These are phyloP conservation scores for Eueides isabella DNA, from an alignment of 1,140 invertebrate species.

Conservation along the genomic window DNA sequence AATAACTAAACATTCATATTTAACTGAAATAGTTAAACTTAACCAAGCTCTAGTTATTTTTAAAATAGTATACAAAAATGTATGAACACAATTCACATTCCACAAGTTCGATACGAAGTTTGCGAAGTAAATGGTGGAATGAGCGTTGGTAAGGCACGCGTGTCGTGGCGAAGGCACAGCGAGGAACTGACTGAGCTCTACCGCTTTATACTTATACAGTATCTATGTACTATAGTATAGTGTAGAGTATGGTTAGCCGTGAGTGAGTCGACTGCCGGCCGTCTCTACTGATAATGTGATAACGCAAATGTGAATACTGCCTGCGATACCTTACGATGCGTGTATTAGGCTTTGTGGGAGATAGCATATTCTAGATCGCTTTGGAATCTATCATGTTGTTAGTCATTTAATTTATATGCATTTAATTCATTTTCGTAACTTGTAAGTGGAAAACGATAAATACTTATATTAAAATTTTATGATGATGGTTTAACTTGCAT, in stretches of 20 bases:
- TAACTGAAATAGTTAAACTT: neutral
- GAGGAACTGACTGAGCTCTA: slow-evolving; percentile 25
- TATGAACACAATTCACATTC: neutral
- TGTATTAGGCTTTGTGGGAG: neutral
- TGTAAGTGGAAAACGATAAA: too few relatives aligned
- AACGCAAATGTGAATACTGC: slow-evolving; percentile 29
- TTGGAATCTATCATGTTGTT: too few relatives aligned
- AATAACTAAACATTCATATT: neutral
- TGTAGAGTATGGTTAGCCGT: neutral
- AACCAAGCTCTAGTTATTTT: neutral
- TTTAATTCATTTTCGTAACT: too few relatives aligned
- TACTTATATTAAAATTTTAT: too few relatives aligned
- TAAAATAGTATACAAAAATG: neutral
- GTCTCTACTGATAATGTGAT: slow-evolving; percentile 61
- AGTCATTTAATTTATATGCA: too few relatives aligned
- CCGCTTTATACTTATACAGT: too few relatives aligned
- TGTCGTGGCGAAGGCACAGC: slow-evolving; percentile 50
- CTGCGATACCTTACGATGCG: neutral
- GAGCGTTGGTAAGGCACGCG: slow-evolving; percentile 50
- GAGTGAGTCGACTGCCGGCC: slow-evolving; percentile 29
- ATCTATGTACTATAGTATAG: neutral
- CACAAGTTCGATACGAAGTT: neutral
- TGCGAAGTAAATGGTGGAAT: slow-evolving; percentile 9
- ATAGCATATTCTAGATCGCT: neutral
- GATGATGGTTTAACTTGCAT: too few relatives aligned